Conservation (phyloP, 2,113 vertebrate species). For the Pelusios castaneus region DNA sequence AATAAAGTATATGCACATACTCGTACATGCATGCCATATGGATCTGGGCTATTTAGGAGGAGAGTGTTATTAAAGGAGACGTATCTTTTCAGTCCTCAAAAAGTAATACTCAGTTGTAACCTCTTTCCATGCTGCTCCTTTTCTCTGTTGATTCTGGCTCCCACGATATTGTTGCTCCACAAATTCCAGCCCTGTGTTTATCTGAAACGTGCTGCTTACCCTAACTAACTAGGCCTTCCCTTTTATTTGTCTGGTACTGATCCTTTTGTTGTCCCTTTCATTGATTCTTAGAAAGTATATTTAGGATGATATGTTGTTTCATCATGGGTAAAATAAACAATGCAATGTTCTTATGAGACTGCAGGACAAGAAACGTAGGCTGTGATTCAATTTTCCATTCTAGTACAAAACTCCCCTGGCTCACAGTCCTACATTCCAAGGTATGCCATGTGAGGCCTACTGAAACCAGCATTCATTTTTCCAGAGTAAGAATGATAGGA, state of each 20-base stretch:
- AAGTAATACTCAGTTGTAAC: not conserved
- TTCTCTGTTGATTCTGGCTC: not conserved
- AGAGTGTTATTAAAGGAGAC: not conserved
- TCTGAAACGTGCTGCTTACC: not conserved
- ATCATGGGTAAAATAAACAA: not conserved
- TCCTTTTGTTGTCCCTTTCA: not conserved
- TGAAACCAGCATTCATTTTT: not conserved
- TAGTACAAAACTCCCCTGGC: not conserved
- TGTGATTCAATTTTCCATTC: not conserved
- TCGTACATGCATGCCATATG: not conserved
- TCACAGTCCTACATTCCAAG: not conserved
- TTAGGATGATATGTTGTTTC: not conserved
- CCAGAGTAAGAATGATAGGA: not conserved
- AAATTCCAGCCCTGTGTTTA: not conserved
- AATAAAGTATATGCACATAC: not conserved
- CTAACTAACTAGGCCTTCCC: not conserved
- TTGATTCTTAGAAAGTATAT: not conserved
- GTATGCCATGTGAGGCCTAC: not conserved
- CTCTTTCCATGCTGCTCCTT: not conserved
- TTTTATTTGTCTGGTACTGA: rapidly evolving
- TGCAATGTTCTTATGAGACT: not conserved
- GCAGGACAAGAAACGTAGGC: not conserved
- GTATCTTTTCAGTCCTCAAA: not conserved
- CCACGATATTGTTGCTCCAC: not conserved
- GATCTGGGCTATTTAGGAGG: not conserved